phyloP scores from a whole-genome alignment of 2,113 vertebrate genomes.

The Choloepus hoffmanni region DNA sequence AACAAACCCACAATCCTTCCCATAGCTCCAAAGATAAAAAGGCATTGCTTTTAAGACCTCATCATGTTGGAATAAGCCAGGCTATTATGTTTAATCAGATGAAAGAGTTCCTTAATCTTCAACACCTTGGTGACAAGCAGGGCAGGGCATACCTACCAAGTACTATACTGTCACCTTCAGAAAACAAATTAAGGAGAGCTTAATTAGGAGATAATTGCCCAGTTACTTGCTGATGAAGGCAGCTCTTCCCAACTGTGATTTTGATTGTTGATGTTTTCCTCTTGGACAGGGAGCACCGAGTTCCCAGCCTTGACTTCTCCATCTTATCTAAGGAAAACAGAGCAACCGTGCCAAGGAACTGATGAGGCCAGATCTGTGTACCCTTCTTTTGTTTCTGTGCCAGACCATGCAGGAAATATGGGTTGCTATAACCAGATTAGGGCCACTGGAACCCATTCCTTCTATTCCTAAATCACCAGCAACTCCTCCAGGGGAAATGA shows the following conservation, averaged over 20 bases:
- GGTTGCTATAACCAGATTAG: neutral
- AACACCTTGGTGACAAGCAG: slow-evolving; percentile 55
- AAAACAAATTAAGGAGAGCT: slow-evolving; percentile 70
- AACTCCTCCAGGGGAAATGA: neutral
- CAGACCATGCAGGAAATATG: neutral
- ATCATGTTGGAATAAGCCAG: slow-evolving; percentile 3
- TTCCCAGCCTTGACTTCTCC: slow-evolving; percentile 30
- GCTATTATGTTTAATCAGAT: slow-evolving; percentile 62
- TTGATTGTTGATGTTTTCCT: slow-evolving; percentile 69
- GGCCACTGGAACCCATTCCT: neutral
- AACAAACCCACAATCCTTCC: neutral
- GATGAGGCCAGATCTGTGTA: neutral
- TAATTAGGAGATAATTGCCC: slow-evolving; percentile 74
- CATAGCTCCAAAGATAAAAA: neutral
- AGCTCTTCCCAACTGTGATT: slow-evolving; percentile 56
- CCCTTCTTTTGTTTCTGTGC: neutral
- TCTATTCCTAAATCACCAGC: neutral
- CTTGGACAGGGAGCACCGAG: neutral
- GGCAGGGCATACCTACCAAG: neutral
- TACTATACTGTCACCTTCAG: slow-evolving; percentile 11
- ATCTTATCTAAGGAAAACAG: neutral
- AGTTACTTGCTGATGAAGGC: slow-evolving; percentile 61
- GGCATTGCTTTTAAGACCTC: neutral
- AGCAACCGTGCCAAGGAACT: neutral
- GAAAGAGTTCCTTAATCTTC: slow-evolving; percentile 52